Base-by-base conservation (phyloP, 2,113 vertebrate species). In the Xenotilapia caudafasciata region DNA sequence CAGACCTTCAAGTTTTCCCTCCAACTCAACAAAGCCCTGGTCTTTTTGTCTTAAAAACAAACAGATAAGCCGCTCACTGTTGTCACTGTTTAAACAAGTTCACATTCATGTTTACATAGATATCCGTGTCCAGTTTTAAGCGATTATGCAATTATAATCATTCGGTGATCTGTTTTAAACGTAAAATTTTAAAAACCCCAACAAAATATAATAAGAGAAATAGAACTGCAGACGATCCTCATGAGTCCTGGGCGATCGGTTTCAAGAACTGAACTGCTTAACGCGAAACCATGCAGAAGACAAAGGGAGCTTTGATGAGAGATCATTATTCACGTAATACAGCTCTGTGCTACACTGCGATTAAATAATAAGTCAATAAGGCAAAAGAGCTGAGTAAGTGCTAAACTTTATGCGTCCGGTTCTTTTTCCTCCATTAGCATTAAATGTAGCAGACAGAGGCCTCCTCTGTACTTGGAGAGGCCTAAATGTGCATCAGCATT, bases 281-380 rank as follows among this genome's bases (percentile, higher is more conserved):
- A 45, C 5, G 60, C 28, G 12, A 92, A 90, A 2, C n/a, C 79
- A 89, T n/a, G 21, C 56, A 83, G 68, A 82, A 60, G 38, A 80
- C 38, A 90, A 70, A 10, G 8, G 45, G 26, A 86, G 23, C 60
- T 23, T 60, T 84, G 83, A 75, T 21, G n/a, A 81, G 47, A 19
- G 47, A 89, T 83, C 53, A 90, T 70, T 21, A 79, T 82, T 83
- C 21, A 73, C 42, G 40, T 83, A 73, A 84, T 17, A 80, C 21
- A 86, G 60, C 38, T 62, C 51, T 54, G 58, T 79, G 28, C 77
- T 31, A 91, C 35, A 82, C 53, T 70, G 70, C 47, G 89, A 94
- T 92, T 77, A 87, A 86, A 85, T 88, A 62, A 84, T 80, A 84
- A 86, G 75, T 84, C 89, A 88, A 79, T 58, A 73, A 79, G 81